Base-by-base conservation (phyloP, 2,797 vertebrate genomes). In the Typhlichthys eigenmanni region DNA sequence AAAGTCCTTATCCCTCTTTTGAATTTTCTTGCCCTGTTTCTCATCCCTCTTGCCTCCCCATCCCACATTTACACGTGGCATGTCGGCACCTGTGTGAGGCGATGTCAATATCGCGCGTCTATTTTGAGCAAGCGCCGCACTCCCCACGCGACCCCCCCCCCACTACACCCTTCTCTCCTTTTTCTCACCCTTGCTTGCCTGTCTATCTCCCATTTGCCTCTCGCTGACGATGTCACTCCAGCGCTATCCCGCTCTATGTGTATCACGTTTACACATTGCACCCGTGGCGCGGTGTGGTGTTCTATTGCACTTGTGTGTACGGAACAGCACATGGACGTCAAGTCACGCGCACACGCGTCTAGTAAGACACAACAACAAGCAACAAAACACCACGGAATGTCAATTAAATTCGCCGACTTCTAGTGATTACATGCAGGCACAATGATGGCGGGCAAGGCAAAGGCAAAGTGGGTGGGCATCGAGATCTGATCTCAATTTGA, bases 81-180 rank as follows among this genome's bases (percentile, higher is more conserved):
- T 68, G 59, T 24, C 58, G 59, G 64, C 48, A 46, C 43, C 72
- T 66, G 65, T 56, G 73, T 47, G 19, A 63, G 71, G 66, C 77
- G 64, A 76, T 74, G 50, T 63, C 61, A 66, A 59, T 48, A 59
- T 66, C 47, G 54, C 51, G 52, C 47, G 19, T 72, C 73, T 74
- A 68, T 78, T 75, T 69, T 67, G 55, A 50, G 68, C 14, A 58
- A 34, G 24, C 45, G 14, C 10, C 47, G 16, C 60, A 68, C 9
- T 50, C 72, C 62, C 71, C 65, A 62, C 60, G 24, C 45, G 17
- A 19, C 55, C 24, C 13, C 50, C 50, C 55, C 43, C 52, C 32
- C 46, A 13, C 24, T 4, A 29, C 24, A 29, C 8, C 9, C 11
- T 17, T 55, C 34, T 32, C 13, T 50, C 32, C 50, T 14, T 43